Evolutionary conservation across 1,140 invertebrate species (phyloP).

Genomic region (Pseudomyrmex dendroicus): DNA sequence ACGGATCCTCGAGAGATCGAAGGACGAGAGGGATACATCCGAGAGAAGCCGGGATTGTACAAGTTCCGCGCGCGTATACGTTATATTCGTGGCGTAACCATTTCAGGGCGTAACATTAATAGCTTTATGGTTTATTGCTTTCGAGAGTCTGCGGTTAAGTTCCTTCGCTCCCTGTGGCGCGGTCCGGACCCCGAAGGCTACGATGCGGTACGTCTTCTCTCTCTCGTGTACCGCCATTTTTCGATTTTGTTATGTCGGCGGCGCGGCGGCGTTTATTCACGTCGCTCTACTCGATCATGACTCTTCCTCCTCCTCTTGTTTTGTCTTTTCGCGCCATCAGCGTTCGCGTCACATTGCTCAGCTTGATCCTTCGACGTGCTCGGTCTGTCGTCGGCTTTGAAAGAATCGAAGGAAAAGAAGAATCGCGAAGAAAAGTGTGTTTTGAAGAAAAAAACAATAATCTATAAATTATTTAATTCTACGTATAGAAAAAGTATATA

Average conservation of each 20-base stretch:
- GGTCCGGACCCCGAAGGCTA: conserved; percentile 39
- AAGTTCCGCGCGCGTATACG: conserved; percentile 67
- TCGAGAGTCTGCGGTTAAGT: conserved; percentile 78
- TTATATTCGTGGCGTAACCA: conserved; percentile 76
- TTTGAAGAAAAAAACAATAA: too few species aligned
- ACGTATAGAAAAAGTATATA: too few species aligned
- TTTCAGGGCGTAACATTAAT: conserved; percentile 81
- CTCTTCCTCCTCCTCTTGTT: conserved; percentile 24
- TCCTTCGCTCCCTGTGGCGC: conserved; percentile 75
- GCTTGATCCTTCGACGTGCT: conserved; percentile 18
- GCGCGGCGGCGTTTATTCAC: conserved; percentile 44
- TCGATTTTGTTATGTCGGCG: conserved; percentile 58
- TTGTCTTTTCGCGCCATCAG: conserved; percentile 27
- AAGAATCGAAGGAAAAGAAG: background rate
- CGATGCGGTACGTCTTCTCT: conserved; percentile 29
- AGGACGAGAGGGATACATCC: conserved; percentile 18
- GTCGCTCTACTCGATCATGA: conserved; percentile 28
- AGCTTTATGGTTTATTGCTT: conserved; percentile 82
- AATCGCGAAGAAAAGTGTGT: background rate
- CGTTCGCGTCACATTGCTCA: background rate
- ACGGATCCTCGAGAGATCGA: background rate
- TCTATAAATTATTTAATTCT: too few species aligned
- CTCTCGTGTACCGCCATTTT: conserved; percentile 56
- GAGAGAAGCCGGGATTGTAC: conserved; percentile 56
- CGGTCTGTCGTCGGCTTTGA: background rate